phyloP scores from a whole-genome alignment of 2,888 invertebrate species.

The Agrochola lota region DNA sequence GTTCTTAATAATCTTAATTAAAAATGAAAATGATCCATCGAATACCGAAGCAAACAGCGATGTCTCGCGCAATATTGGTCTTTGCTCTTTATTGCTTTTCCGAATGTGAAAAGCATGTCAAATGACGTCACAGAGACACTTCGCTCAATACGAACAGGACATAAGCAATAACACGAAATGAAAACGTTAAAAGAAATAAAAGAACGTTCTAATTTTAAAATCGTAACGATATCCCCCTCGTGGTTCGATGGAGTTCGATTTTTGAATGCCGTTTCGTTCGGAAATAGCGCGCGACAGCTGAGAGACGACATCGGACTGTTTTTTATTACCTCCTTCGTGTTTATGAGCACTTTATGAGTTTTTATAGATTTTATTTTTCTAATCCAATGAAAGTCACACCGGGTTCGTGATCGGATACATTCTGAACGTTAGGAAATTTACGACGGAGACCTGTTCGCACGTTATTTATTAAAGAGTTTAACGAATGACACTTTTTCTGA shows the following conservation, averaged over 20 bases:
- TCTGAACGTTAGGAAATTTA: constrained; percentile 81
- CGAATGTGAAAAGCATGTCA: constrained; percentile 66
- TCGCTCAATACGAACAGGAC: constrained; percentile 72
- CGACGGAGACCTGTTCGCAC: constrained; percentile 77
- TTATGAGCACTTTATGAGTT: constrained; percentile 90
- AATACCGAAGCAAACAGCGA: constrained; percentile 40
- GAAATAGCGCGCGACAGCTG: constrained; percentile 90
- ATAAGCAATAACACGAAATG: constrained; percentile 70
- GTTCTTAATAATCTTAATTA: constrained; percentile 43
- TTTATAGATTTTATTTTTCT: constrained; percentile 88
- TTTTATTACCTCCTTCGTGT: constrained; percentile 89
- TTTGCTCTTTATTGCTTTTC: constrained; percentile 64
- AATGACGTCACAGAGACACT: constrained; percentile 64
- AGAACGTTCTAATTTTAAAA: constrained; percentile 84
- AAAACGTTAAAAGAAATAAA: constrained; percentile 75
- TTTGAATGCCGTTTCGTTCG: constrained; percentile 84
- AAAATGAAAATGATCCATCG: constrained; percentile 43
- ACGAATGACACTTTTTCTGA: constrained; percentile 67
- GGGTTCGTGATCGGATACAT: constrained; percentile 82
- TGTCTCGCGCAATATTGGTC: constrained; percentile 51
- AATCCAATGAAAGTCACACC: constrained; percentile 86
- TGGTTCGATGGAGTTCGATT: constrained; percentile 88
- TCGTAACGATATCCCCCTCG: constrained; percentile 82
- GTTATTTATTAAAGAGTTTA: constrained; percentile 77
- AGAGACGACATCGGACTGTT: constrained; percentile 87